Evolutionary conservation across 2,888 invertebrate species (phyloP).

Genomic region (Iphiclides podalirius): DNA sequence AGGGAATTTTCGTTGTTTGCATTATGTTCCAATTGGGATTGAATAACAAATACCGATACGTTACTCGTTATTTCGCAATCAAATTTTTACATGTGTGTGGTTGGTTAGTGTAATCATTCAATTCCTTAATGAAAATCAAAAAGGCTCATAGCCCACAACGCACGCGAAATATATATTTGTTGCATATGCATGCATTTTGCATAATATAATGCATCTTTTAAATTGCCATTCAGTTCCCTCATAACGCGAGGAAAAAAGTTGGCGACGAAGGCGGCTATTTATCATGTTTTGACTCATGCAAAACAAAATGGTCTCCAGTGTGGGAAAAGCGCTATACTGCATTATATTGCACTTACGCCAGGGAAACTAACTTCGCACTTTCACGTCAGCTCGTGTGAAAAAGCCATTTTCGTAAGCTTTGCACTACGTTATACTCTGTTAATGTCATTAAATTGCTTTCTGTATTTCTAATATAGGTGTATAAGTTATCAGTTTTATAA

Average conservation of each 20-base stretch:
- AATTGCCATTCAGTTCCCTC: neutral
- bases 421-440: neutral
- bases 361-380: constrained; percentile 15
- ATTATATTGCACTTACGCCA: constrained; percentile 20
- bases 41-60: too few species aligned
- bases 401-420: constrained; percentile 10
- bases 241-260: constrained; percentile 1
- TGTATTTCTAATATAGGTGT: neutral
- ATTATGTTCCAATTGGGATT: too few species aligned
- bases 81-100: too few species aligned
- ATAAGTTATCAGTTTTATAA: neutral
- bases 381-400: constrained; percentile 7
- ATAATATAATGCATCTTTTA: neutral
- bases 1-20: too few species aligned
- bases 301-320: constrained; percentile 5
- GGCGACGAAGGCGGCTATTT: constrained; percentile 13
- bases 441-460: neutral
- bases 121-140: too few species aligned
- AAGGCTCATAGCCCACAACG: too few species aligned
- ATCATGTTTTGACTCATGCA: constrained; percentile 16
- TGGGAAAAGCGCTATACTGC: constrained; percentile 1
- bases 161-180: neutral
- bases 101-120: too few species aligned
- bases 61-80: too few species aligned
- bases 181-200: neutral